A percentile compares a stretch with the other conserved stretches of the same genome.
Conservation (phyloP, 2,888 invertebrate genomes). For the Scelioninae gen. 1 region DNA sequence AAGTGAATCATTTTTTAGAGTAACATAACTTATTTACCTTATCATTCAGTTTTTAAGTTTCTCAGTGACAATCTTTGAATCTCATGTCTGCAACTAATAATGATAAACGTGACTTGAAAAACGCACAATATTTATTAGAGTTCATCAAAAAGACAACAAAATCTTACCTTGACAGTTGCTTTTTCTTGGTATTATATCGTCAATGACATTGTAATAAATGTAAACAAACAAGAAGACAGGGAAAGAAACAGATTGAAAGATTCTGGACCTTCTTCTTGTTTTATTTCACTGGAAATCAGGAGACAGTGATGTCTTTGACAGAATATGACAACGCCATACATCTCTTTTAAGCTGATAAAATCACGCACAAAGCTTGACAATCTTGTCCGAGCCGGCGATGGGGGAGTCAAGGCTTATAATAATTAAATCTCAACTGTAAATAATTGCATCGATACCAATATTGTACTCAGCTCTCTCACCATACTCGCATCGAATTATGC, state of each 20-base stretch:
- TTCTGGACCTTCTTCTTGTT: too few species aligned
- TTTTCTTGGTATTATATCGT: constrained; percentile 41
- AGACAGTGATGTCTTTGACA: constrained; percentile 12
- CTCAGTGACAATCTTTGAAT: neutral
- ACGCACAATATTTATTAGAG: constrained; percentile 47
- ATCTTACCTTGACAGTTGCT: constrained; percentile 47
- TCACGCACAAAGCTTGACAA: constrained; percentile 25
- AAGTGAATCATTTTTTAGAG: too few species aligned
- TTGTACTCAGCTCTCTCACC: constrained; percentile 52
- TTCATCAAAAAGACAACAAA: constrained; percentile 11
- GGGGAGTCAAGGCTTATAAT: constrained; percentile 10
- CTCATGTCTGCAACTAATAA: constrained; percentile 43
- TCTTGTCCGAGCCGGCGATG: neutral
- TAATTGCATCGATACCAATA: constrained; percentile 42
- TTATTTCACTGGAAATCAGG: constrained; percentile 31
- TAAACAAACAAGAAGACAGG: too few species aligned
- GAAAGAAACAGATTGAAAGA: too few species aligned
- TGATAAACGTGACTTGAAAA: constrained; percentile 54
- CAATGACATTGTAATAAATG: constrained; percentile 12
- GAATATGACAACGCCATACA: constrained; percentile 11
- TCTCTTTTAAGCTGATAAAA: constrained; percentile 60
- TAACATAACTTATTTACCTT: too few species aligned
- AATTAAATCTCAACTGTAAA: constrained; percentile 30
- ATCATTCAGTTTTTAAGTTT: neutral
- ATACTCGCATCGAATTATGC: constrained; percentile 45